These are phyloP conservation scores for Cyclophora albipunctata DNA, from an alignment of 2,888 invertebrate species.

Conservation along the genomic window DNA sequence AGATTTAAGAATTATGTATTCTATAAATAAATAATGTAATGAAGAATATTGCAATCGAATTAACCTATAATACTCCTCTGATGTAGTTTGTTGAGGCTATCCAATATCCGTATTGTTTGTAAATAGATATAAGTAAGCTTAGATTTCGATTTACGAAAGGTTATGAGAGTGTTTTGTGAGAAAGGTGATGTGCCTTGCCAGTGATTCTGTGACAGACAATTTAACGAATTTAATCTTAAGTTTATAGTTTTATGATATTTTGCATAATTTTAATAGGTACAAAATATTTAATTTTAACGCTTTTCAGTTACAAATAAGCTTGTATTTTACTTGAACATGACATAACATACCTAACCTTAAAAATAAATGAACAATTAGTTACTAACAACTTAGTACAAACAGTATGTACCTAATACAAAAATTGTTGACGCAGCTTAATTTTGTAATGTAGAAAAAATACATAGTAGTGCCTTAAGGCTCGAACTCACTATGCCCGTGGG, in stretches of 20 bases:
- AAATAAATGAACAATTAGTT: too few relatives aligned
- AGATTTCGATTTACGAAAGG: slow-evolving; percentile 13
- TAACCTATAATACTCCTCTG: slow-evolving; percentile 5
- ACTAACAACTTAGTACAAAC: too few relatives aligned
- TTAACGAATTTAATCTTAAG: slow-evolving; percentile 14
- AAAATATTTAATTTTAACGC: slow-evolving; percentile 6
- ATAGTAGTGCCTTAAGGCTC: too few relatives aligned
- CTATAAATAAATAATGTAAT: background rate
- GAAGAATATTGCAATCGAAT: background rate
- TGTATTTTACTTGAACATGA: too few relatives aligned
- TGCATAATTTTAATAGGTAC: slow-evolving; percentile 23
- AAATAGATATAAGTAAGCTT: slow-evolving; percentile 16
- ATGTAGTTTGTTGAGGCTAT: slow-evolving; percentile 22
- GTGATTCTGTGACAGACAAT: slow-evolving; percentile 37
- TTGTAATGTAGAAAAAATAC: too few relatives aligned
- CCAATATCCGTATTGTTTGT: slow-evolving; percentile 24
- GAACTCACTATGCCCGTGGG: too few relatives aligned
- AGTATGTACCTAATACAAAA: too few relatives aligned
- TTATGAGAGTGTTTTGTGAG: slow-evolving; percentile 17
- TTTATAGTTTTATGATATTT: slow-evolving; percentile 20
- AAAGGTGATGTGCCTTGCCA: slow-evolving; percentile 39
- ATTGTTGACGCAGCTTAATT: too few relatives aligned
- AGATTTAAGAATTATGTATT: background rate
- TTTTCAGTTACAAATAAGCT: too few relatives aligned
- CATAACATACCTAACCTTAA: too few relatives aligned